Conservation (phyloP, 2,888 invertebrate species). For the Protonemura montana region DNA sequence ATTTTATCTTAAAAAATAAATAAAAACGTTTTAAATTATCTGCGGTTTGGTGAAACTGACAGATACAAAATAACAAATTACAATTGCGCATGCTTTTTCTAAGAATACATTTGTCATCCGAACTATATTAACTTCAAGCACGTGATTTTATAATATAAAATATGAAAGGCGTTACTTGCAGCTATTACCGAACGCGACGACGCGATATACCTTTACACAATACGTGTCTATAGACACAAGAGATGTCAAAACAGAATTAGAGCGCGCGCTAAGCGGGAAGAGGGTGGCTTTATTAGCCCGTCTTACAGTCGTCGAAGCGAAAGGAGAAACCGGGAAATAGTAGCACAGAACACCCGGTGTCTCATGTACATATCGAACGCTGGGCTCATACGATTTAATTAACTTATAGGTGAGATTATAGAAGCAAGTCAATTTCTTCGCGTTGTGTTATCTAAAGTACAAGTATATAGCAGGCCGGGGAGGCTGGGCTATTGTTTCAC, state of each 20-base stretch:
- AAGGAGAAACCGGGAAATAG: neutral
- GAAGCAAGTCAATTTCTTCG: neutral
- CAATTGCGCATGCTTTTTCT: too few species aligned
- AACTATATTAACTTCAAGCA: too few species aligned
- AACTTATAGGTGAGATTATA: conserved; percentile 7
- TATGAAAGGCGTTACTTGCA: too few species aligned
- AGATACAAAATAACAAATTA: too few species aligned
- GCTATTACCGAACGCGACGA: too few species aligned
- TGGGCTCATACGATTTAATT: neutral
- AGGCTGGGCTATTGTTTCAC: neutral
- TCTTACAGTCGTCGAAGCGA: neutral
- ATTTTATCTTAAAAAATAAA: too few species aligned
- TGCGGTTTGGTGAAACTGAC: too few species aligned
- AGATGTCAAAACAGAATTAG: neutral
- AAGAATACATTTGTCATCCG: too few species aligned
- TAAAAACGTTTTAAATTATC: too few species aligned
- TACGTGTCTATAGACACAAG: neutral
- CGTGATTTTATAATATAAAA: too few species aligned
- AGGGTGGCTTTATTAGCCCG: neutral
- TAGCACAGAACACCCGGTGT: neutral
- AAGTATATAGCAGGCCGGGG: neutral
- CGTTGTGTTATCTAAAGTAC: neutral
- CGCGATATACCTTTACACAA: neutral
- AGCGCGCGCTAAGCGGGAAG: neutral
- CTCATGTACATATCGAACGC: neutral